phyloP scores from a whole-genome alignment of 2,797 vertebrate genomes.

The Rousettus madagascariensis region DNA sequence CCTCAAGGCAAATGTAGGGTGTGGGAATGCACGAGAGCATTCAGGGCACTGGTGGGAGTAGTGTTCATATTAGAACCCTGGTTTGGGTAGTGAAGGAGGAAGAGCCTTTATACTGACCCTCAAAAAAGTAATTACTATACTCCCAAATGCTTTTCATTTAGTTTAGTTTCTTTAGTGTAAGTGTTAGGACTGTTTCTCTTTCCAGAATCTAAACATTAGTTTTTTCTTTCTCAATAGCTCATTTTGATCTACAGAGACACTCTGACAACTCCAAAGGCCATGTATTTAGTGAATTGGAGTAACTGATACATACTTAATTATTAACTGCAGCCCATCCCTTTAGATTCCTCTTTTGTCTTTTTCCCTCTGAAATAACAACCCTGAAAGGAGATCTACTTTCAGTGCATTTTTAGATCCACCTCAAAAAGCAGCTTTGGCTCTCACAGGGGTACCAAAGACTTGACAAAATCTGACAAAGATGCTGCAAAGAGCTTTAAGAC shows the following conservation, averaged over 20 bases:
- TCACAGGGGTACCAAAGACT: slow-evolving; percentile 85
- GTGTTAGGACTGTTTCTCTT: background rate
- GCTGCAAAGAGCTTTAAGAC: slow-evolving; percentile 81
- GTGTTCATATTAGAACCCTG: background rate
- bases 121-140: background rate
- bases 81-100: background rate
- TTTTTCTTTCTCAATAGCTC: slow-evolving; percentile 15
- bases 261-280: background rate
- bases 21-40: background rate
- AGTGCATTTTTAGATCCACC: slow-evolving; percentile 72
- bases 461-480: slow-evolving; percentile 84
- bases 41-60: background rate
- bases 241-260: slow-evolving; percentile 18
- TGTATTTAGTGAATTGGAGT: background rate
- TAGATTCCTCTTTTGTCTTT: background rate
- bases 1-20: background rate
- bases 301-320: slow-evolving; percentile 28
- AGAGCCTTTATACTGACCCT: background rate
- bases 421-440: slow-evolving; percentile 81
- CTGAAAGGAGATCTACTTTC: slow-evolving; percentile 67
- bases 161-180: background rate
- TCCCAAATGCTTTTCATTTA: background rate
- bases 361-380: slow-evolving; percentile 33
- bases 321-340: slow-evolving; percentile 41
- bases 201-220: background rate